These are phyloP conservation scores for Schizopygopsis malacanthus DNA, from an alignment of 2,797 vertebrate species.

Conservation along the genomic window DNA sequence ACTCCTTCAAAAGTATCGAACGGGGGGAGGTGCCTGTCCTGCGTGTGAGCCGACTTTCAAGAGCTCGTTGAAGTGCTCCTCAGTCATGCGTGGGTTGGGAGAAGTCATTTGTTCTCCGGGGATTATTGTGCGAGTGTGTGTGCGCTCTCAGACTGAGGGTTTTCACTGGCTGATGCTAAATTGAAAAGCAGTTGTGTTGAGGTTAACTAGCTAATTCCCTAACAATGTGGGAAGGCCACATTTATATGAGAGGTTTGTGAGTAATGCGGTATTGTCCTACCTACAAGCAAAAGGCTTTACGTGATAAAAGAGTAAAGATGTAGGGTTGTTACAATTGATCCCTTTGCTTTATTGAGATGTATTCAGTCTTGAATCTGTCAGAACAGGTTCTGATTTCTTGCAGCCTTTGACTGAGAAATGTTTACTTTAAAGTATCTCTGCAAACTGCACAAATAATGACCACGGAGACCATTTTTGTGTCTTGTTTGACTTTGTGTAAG, in stretches of 20 bases:
- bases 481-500: not conserved
- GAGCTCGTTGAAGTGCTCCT: slow-evolving; percentile 76
- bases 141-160: slow-evolving; percentile 22
- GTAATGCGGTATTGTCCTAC: slow-evolving; percentile 65
- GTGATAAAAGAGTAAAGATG: slow-evolving; percentile 18
- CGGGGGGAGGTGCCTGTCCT: slow-evolving; percentile 68
- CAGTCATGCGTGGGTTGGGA: slow-evolving; percentile 71
- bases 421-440: not conserved
- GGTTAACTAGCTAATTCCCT: slow-evolving; percentile 80
- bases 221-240: slow-evolving; percentile 71
- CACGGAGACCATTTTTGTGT: not conserved
- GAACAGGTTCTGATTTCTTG: not conserved
- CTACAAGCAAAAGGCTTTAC: slow-evolving; percentile 26
- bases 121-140: slow-evolving; percentile 40
- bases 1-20: slow-evolving; percentile 74
- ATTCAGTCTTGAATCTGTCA: not conserved
- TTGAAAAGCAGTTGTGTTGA: slow-evolving; percentile 80
- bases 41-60: slow-evolving; percentile 70
- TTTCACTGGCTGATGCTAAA: slow-evolving; percentile 70
- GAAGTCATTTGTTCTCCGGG: slow-evolving; percentile 75
- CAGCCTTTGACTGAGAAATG: not conserved
- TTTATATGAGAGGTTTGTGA: slow-evolving; percentile 70
- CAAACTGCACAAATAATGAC: not conserved
- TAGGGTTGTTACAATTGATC: slow-evolving; percentile 16
- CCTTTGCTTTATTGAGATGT: slow-evolving; percentile 15